Base-by-base conservation (phyloP, 1,140 invertebrate genomes). In the Tetramorium parvispinum region DNA sequence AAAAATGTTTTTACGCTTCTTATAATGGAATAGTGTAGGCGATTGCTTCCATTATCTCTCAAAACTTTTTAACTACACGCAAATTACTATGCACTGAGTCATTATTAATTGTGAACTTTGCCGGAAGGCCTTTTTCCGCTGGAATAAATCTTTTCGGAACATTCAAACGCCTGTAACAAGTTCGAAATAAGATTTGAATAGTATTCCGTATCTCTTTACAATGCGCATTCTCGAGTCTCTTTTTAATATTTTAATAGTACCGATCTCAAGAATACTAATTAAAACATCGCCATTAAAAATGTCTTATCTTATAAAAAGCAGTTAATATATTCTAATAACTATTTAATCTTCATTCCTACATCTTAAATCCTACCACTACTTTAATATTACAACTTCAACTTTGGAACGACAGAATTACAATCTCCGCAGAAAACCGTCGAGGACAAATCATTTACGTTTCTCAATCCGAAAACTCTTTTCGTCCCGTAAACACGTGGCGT, bases 11-110 rank as follows among this genome's bases (percentile, higher is more conserved):
- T 53, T 63, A n/a, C n/a, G 13, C 24, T 43, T 73, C 46, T 24
- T 37, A 75, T 40, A 51, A 63, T 10, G 32, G 7, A 43, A 46
- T 10, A 7, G 16, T 21, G 21, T 66, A 49, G n/a, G 53, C n/a
- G n/a, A 63, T 53, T 61, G 66, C 7, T 75, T 75, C 55, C 24
- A 71, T 85, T 46, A 27, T 49, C 43, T 78, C 24, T 51, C 16
- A 0, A 0, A 63, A 65, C 59, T 32, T 51, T 27, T 78, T 59
- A 40, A 43, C 16, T 59, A 76, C 13, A 40, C 18, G 53, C 53
- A 76, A 76, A 43, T 59, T 24, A 16, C n/a, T 18, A 27, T 11
- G 8, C 21, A 11, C n/a, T 18, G n/a, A 57, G 5, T 59, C 32
- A 24, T 40, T 13, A 13, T 16, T 53, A 76, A 59, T 10, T 43